phyloP scores from a whole-genome alignment of 2,797 vertebrate species.

The Darevskia mixta region DNA sequence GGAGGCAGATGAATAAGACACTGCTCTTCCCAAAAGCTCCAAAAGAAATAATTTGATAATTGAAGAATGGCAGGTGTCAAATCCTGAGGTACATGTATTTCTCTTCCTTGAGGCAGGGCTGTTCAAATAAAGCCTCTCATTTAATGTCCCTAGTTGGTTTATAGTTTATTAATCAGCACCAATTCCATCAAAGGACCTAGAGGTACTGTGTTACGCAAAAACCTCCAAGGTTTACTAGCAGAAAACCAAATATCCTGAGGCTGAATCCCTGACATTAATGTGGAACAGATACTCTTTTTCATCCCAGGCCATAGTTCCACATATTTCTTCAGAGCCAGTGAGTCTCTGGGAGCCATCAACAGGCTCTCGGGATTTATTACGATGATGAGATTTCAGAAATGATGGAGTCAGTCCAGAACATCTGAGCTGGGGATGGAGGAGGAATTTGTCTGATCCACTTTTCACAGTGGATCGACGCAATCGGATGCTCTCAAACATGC shows the following conservation, averaged over 20 bases:
- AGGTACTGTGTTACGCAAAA: background rate
- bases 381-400: background rate
- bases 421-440: too few relatives aligned
- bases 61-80: background rate
- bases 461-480: too few relatives aligned
- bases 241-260: background rate
- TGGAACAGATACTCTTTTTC: background rate
- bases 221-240: background rate
- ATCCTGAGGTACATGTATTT: background rate
- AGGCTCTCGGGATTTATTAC: background rate
- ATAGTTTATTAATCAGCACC: conserved; percentile 3
- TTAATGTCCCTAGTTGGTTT: conserved; percentile 7
- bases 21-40: background rate
- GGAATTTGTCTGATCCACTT: too few relatives aligned
- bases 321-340: background rate
- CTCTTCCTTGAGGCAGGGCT: background rate
- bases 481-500: too few relatives aligned
- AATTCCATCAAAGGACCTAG: background rate
- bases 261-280: background rate
- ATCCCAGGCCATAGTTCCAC: background rate
- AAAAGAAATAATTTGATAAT: background rate
- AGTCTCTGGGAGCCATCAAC: background rate
- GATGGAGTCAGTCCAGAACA: background rate
- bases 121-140: conserved; percentile 5
- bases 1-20: background rate